A percentile compares a stretch with the other conserved stretches of the same genome.
phyloP scores from a whole-genome alignment of 2,888 invertebrate genomes.

The Dioctria rufipes region DNA sequence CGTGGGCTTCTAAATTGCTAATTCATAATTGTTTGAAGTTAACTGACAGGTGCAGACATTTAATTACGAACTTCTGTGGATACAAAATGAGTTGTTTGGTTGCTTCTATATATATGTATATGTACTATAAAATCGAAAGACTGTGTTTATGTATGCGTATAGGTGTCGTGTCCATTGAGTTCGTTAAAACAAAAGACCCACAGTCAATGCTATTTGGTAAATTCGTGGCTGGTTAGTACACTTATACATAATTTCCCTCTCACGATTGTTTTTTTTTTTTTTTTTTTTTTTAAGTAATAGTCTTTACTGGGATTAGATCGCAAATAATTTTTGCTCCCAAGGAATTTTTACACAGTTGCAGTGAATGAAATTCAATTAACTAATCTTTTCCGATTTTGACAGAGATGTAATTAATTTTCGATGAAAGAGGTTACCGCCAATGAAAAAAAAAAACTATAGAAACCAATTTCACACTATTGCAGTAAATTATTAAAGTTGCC shows the following conservation, averaged over 20 bases:
- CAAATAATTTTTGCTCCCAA: no score
- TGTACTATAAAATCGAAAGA: not conserved
- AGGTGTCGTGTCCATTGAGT: not conserved
- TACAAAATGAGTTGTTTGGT: not conserved
- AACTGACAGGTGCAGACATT: constrained; percentile 12
- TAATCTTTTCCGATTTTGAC: no score
- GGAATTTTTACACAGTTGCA: no score
- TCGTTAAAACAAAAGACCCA: not conserved
- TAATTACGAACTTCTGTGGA: constrained; percentile 4
- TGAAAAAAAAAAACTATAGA: no score
- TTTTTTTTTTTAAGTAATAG: no score
- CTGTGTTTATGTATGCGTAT: not conserved
- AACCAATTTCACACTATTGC: no score
- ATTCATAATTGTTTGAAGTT: constrained; percentile 26
- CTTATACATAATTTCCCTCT: not conserved
- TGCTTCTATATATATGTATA: not conserved
- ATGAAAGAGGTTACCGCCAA: no score
- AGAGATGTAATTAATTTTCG: no score
- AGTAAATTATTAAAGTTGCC: no score
- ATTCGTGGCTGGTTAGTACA: no score
- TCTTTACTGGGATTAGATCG: no score
- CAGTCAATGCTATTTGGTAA: not conserved
- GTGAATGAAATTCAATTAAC: no score
- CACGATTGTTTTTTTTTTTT: not conserved
- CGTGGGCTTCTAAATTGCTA: not conserved